These are phyloP conservation scores for Psilopsiagon aymara DNA, from an alignment of 2,113 vertebrate genomes.

Conservation along the genomic window DNA sequence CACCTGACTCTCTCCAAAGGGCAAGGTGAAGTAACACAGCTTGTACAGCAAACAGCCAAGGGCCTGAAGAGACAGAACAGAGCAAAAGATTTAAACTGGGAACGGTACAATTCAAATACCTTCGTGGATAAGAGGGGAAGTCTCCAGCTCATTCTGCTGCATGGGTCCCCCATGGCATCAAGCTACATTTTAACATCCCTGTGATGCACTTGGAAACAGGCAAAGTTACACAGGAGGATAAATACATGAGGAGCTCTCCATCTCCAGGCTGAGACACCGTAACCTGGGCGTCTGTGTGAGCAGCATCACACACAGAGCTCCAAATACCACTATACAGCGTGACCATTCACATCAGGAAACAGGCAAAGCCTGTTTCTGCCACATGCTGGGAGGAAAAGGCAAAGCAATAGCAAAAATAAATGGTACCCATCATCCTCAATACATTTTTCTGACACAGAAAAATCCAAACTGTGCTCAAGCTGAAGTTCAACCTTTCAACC, in stretches of 20 bases:
- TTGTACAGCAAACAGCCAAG: conserved; percentile 97
- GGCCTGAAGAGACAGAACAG: conserved; percentile 77
- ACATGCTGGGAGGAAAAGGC: not conserved
- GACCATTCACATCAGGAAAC: fast-evolving
- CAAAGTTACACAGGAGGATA: not conserved
- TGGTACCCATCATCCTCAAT: not conserved
- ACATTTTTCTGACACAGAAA: not conserved
- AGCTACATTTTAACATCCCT: not conserved
- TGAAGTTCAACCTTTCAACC: not conserved
- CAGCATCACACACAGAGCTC: not conserved
- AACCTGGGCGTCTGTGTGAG: fast-evolving
- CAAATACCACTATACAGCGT: fast-evolving
- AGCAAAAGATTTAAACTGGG: not conserved
- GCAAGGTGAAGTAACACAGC: conserved; percentile 95
- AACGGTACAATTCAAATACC: not conserved
- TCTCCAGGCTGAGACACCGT: not conserved
- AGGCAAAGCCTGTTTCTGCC: not conserved
- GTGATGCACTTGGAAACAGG: not conserved
- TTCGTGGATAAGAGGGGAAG: not conserved
- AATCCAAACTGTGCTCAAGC: not conserved
- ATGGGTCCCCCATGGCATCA: fast-evolving
- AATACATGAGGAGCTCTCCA: not conserved
- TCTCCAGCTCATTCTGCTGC: fast-evolving
- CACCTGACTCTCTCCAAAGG: conserved; percentile 98
- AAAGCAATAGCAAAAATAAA: not conserved